Percentiles rank a stretch among this genome's conserved stretches.
Evolutionary conservation across 2,888 invertebrate genomes (phyloP).

Genomic region (Drosophila neutralis): DNA sequence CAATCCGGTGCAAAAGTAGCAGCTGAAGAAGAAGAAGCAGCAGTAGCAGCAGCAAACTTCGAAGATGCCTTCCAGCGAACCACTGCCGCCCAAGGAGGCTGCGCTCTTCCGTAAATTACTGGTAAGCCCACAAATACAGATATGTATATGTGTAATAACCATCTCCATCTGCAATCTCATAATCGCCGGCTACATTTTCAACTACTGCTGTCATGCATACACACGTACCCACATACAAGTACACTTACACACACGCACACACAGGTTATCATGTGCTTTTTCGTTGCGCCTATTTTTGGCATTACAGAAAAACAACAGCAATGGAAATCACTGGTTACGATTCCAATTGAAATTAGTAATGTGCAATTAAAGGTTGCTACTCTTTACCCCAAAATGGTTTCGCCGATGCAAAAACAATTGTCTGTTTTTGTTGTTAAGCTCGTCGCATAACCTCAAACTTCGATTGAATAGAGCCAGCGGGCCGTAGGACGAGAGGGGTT

Average conservation of each 20-base stretch:
- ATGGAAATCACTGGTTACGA: slow-evolving; percentile 8
- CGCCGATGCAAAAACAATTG: neutral
- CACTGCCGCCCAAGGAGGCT: slow-evolving; percentile 99
- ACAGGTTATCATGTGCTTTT: slow-evolving; percentile 71
- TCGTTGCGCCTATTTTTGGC: slow-evolving; percentile 64
- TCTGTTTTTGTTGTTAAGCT: slow-evolving; percentile 35
- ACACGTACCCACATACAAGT: slow-evolving; percentile 2
- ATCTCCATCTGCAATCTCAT: neutral
- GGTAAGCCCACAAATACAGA: slow-evolving; percentile 88
- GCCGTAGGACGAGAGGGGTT: neutral
- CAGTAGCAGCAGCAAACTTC: slow-evolving; percentile 39
- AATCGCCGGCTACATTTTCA: slow-evolving; percentile 41
- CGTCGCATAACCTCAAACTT: slow-evolving; percentile 68
- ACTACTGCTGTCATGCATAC: slow-evolving; percentile 22
- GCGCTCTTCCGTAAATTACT: slow-evolving; percentile 99
- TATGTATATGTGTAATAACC: neutral
- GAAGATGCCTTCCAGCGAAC: slow-evolving; percentile 96
- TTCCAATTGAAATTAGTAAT: slow-evolving; percentile 35
- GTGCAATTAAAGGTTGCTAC: neutral
- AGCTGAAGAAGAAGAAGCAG: slow-evolving; percentile 65
- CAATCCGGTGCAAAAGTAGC: slow-evolving; percentile 61
- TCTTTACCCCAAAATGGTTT: neutral
- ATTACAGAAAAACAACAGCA: slow-evolving; percentile 19
- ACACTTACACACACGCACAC: slow-evolving; percentile 33
- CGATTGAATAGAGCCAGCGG: slow-evolving; percentile 26